These are phyloP conservation scores for Callyntrura sp. DNA, from an alignment of 2,888 invertebrate genomes.

Conservation along the genomic window DNA sequence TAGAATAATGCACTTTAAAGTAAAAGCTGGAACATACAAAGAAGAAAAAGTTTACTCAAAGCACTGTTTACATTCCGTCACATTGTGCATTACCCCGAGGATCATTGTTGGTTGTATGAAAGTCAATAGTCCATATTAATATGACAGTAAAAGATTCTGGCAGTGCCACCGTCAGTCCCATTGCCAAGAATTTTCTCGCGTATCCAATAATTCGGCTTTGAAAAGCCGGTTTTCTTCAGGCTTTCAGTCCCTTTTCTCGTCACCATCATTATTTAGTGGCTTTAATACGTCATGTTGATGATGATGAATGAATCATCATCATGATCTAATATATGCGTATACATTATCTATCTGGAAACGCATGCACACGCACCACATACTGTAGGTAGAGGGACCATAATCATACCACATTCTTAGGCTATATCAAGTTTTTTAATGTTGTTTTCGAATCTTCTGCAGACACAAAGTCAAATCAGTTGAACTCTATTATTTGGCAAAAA, in stretches of 20 bases:
- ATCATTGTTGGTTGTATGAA: background rate
- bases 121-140: background rate
- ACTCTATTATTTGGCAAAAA: constrained; percentile 47
- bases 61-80: background rate
- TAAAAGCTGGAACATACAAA: constrained; percentile 52
- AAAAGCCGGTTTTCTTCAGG: constrained; percentile 31
- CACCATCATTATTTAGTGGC: background rate
- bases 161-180: background rate
- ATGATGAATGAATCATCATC: constrained; percentile 19
- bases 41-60: constrained; percentile 28
- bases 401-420: background rate
- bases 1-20: constrained; percentile 2
- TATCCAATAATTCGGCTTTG: constrained; percentile 17
- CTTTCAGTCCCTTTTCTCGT: constrained; percentile 19
- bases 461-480: constrained; percentile 42
- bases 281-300: constrained; percentile 21
- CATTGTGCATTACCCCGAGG: background rate
- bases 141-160: background rate
- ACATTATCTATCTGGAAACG: constrained; percentile 49
- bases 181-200: constrained; percentile 27
- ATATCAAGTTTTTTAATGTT: background rate
- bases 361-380: constrained; percentile 28
- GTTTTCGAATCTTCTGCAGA: background rate
- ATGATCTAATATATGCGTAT: constrained; percentile 29
- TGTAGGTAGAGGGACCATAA: background rate